Evolutionary conservation across 2,113 vertebrate genomes (phyloP), one percentile per base, ranked within the genome.

Genomic region (Orthonyx spaldingii): DNA sequence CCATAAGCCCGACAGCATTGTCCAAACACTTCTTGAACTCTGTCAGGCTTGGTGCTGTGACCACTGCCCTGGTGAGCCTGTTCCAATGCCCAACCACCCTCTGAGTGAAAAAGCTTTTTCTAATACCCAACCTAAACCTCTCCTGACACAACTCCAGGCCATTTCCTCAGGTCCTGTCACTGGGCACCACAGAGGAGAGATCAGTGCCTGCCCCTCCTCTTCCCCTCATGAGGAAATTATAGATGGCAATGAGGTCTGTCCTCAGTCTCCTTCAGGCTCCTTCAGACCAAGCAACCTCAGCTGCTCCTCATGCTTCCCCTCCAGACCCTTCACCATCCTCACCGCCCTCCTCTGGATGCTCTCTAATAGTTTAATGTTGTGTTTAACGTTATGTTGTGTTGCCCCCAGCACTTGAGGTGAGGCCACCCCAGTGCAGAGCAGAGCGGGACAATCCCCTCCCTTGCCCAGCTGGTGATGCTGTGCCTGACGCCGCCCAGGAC

Each of bases 1-100:
- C 2, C 53, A 12, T 17, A 16, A 0, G 7, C 16, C n/a, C 0
- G 0, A 35, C 39, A 60, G 39, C 13, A 53, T 2, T 28, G 11
- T 22, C 20, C 39, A 53, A 60, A 60, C 9, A 28, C 24, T 12
- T 66, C 44, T 32, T 18, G 11, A 75, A n/a, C 13, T 53, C 53
- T 32, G 9, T 13, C 30, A 61, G n/a, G 21, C 21, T 55, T 32
- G 39, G 11, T 68, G 53, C n/a, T 60, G 24, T 10, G 4, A 47
- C 10, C 20, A 22, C 33, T 68, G 4, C 6, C 46, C 53, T 22
- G 4, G 39, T 7, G 1, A 75, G 9, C 13, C 33, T 39, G 7
- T 22, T 60, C 26, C 24, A 82, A 24, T 13, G 9, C 20, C 11
- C 33, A 33, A 0, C 1, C 46, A 68, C 16, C 19, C 11, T 53